Evolutionary conservation across 2,113 vertebrate species (phyloP), one percentile per base, ranked within the genome.

Genomic region (Podarcis muralis): DNA sequence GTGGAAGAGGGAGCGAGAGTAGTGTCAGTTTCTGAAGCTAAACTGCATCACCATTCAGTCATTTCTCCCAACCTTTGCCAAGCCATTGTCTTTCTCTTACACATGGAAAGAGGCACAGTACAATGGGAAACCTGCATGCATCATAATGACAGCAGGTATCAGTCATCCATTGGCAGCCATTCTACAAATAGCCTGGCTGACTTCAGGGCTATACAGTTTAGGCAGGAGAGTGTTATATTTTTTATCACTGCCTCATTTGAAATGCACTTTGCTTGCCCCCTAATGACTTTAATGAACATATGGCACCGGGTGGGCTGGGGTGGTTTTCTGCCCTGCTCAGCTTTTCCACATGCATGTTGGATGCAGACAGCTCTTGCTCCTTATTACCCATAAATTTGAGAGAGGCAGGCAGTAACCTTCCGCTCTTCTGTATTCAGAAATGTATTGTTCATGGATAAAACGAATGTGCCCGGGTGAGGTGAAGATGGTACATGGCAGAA

Each of bases 211-310:
- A 7, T 32, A 57, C 1, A 25, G 12, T 25, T 40, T 5, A 6
- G 30, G 79, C 35, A 16, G 22, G 20, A 15, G 57, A n/a, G 2
- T 68, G 8, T 85, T 32, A 85, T 65, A 65, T 80, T 57, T 69
- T 35, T 59, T 4, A 27, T 35, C 16, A 27, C 27, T 72, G 53
- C 40, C 68, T 57, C 32, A 72, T 13, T 5, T 71, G 32, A 84
- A 72, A 57, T 16, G 9, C 59, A 27, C 23, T 20, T 59, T 88
- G 87, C 84, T 91, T 87, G 79, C 87, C 87, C 72, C 84, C 68
- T 90, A 5, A 94, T 75, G 89, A 75, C 59, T 92, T 94, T 90
- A 95, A 91, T 80, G 93, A 76, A 40, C 78, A 53, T 37, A 37
- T 32, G 57, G 91, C 84, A 77, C 87, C 57, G 89, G 76, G 69